Evolutionary conservation across 2,797 vertebrate genomes (phyloP).

Genomic region (Cirrhinus molitorella): DNA sequence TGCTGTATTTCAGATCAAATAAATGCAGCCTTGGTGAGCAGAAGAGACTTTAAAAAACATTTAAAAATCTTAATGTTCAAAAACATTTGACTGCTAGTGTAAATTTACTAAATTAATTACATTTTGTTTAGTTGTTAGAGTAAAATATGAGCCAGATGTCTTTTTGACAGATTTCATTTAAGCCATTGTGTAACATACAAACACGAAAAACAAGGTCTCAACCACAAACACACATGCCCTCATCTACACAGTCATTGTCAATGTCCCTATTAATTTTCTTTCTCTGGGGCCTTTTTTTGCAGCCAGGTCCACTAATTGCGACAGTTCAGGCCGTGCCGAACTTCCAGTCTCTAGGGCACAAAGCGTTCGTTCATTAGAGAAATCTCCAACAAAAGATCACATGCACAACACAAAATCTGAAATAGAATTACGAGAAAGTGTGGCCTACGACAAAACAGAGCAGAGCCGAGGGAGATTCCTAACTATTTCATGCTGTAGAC

Average conservation of each 20-base stretch:
- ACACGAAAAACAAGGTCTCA: background rate
- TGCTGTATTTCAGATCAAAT: no score
- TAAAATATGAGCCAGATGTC: no score
- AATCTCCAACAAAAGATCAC: conserved; percentile 24
- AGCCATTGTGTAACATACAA: background rate
- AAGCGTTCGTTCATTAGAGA: conserved; percentile 4
- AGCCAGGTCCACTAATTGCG: conserved; percentile 38
- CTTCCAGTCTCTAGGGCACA: conserved; percentile 28
- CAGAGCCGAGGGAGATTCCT: background rate
- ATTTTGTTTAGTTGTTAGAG: no score
- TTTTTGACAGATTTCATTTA: no score
- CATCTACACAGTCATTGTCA: conserved; percentile 28
- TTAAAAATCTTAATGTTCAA: no score
- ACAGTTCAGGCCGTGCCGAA: conserved; percentile 28
- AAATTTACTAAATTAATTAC: no score
- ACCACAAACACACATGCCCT: conserved; percentile 49
- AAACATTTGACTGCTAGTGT: no score
- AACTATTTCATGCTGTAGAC: background rate
- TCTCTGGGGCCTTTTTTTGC: conserved; percentile 22
- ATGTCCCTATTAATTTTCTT: background rate
- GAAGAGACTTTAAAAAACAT: no score
- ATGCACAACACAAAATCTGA: background rate
- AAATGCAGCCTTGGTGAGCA: no score
- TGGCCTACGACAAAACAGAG: background rate
- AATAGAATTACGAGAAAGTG: background rate